phyloP scores from a whole-genome alignment of 2,797 vertebrate species.

The Lophotriccus pileatus region DNA sequence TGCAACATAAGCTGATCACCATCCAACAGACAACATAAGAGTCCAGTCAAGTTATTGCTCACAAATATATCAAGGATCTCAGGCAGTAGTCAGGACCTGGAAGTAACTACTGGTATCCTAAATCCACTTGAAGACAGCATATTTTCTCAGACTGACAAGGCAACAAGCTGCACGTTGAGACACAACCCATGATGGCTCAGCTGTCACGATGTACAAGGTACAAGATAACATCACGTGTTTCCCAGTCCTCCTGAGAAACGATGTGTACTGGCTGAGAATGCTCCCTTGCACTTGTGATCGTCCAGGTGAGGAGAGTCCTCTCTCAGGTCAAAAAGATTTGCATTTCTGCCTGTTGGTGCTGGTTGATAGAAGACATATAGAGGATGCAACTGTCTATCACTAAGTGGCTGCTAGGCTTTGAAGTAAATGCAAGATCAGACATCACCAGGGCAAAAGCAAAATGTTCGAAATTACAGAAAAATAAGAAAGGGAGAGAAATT shows the following conservation, averaged over 20 bases:
- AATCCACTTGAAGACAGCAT: background rate
- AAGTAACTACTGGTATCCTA: background rate
- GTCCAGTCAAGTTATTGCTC: background rate
- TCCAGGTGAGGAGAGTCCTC: background rate
- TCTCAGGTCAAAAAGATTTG: background rate
- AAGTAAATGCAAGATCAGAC: background rate
- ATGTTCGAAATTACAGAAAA: background rate
- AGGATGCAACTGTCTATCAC: background rate
- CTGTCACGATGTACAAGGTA: background rate
- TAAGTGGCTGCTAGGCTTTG: background rate
- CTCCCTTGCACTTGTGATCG: background rate
- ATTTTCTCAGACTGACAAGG: slow-evolving; percentile 5
- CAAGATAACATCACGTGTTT: background rate
- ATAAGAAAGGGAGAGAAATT: background rate
- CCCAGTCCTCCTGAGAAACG: background rate
- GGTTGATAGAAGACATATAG: background rate
- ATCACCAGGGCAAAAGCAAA: background rate
- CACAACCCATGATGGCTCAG: background rate
- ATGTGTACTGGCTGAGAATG: background rate
- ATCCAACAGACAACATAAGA: background rate
- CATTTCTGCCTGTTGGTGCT: background rate
- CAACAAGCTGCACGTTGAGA: background rate
- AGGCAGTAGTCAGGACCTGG: background rate
- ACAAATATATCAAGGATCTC: background rate
- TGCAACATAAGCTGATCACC: background rate